Percentiles rank a stretch among this genome's conserved stretches.
Conservation (phyloP, 2,797 vertebrate species). For the Hippopotamyrus pictus region DNA sequence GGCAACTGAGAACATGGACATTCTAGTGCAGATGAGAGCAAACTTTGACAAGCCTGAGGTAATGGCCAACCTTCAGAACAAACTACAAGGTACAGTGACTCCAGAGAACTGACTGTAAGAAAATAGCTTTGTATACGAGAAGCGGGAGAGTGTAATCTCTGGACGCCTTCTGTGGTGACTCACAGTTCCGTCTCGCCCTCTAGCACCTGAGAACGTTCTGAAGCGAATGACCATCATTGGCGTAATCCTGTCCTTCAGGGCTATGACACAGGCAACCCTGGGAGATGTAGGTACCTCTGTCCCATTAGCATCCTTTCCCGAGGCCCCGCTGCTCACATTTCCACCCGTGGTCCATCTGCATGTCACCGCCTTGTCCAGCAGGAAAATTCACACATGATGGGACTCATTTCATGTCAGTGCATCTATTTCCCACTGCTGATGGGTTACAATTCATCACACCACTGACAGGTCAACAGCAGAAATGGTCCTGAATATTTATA, state of each 20-base stretch:
- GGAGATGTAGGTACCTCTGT: conserved; percentile 60
- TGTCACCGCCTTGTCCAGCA: not conserved
- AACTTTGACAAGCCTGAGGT: conserved; percentile 72
- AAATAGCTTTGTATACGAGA: not conserved
- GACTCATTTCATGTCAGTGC: not conserved
- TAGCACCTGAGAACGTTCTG: conserved; percentile 80
- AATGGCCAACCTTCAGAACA: conserved; percentile 68
- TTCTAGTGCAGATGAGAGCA: conserved; percentile 82
- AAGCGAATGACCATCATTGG: conserved; percentile 87
- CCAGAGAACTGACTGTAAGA: not conserved
- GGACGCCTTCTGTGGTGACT: not conserved
- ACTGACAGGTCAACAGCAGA: not conserved
- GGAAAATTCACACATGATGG: not conserved
- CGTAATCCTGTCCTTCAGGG: conserved; percentile 71
- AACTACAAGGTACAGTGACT: conserved; percentile 64
- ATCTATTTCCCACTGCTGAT: not conserved
- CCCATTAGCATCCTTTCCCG: not conserved
- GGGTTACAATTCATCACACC: not conserved
- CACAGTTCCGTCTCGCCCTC: not conserved
- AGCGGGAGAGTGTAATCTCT: not conserved
- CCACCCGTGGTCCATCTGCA: not conserved
- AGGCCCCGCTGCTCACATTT: not conserved
- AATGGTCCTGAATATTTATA: not conserved
- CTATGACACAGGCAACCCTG: conserved; percentile 70
- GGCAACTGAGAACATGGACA: conserved; percentile 89